Evolutionary conservation across 2,113 vertebrate species (phyloP).

Genomic region (Pipra filicauda): DNA sequence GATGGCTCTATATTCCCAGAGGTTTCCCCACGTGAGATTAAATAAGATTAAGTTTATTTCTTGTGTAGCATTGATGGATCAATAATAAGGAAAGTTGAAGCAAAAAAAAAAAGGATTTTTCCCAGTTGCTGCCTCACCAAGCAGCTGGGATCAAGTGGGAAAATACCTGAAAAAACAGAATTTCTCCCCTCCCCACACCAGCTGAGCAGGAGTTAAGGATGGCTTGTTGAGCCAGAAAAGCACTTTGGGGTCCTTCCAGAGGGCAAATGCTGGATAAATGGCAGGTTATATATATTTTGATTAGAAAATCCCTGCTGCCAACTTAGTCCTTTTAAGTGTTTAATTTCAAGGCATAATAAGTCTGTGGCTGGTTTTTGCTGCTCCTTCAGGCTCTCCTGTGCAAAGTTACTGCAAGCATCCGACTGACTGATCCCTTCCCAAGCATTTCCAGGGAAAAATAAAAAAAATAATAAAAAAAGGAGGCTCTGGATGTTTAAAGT

Average conservation of each 20-base stretch:
- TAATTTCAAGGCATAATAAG: not conserved
- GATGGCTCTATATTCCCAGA: not conserved
- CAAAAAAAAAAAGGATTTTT: not conserved
- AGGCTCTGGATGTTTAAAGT: not conserved
- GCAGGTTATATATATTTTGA: not conserved
- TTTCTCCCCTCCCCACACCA: rapidly evolving
- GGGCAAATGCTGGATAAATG: not conserved
- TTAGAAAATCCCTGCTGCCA: conserved; percentile 11
- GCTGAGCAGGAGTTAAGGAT: not conserved
- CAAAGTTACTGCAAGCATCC: not conserved
- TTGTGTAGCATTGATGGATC: not conserved
- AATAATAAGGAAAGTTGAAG: not conserved
- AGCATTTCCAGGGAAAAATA: not conserved
- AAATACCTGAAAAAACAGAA: not conserved
- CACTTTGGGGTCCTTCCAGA: not conserved
- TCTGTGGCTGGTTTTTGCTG: not conserved
- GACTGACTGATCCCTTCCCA: not conserved
- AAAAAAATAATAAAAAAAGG: not conserved
- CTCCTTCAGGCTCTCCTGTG: not conserved
- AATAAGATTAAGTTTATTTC: not conserved
- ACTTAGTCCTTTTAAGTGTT: not conserved
- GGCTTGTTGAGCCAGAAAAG: not conserved
- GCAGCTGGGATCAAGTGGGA: not conserved
- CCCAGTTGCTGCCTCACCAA: not conserved
- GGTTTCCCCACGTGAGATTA: not conserved